These are phyloP conservation scores for Pantelozetes paolii DNA, from an alignment of 2,888 invertebrate genomes.

Conservation along the genomic window DNA sequence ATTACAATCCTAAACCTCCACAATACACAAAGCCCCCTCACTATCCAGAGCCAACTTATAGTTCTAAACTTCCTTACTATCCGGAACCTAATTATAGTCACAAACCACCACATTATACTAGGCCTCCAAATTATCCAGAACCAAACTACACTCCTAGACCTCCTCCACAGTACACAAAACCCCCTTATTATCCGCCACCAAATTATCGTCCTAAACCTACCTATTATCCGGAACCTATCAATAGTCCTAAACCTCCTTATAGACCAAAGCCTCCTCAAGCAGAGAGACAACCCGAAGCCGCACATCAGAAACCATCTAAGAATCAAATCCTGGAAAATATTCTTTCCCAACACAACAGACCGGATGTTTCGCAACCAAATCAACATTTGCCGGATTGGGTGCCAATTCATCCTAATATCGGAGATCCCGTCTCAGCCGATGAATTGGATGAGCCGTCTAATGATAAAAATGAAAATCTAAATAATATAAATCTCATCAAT, in stretches of 20 bases:
- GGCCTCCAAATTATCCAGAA: background rate
- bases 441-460: no score
- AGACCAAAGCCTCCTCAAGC: background rate
- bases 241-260: background rate
- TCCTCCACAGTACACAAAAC: background rate
- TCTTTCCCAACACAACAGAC: no score
- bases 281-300: background rate
- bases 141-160: background rate
- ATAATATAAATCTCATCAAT: no score
- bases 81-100: background rate
- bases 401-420: no score
- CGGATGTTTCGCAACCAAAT: no score
- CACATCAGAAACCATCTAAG: background rate
- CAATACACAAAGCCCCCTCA: background rate
- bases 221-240: background rate
- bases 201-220: background rate
- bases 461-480: no score
- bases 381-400: no score
- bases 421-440: no score
- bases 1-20: no score
- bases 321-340: background rate
- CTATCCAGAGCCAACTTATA: background rate
- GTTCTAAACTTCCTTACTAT: background rate
- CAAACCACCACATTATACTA: background rate
- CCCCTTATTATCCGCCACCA: background rate